Evolutionary conservation across 2,113 vertebrate species (phyloP), one percentile per base, ranked within the genome.

Genomic region (Sterrhoptilus dennistouni): DNA sequence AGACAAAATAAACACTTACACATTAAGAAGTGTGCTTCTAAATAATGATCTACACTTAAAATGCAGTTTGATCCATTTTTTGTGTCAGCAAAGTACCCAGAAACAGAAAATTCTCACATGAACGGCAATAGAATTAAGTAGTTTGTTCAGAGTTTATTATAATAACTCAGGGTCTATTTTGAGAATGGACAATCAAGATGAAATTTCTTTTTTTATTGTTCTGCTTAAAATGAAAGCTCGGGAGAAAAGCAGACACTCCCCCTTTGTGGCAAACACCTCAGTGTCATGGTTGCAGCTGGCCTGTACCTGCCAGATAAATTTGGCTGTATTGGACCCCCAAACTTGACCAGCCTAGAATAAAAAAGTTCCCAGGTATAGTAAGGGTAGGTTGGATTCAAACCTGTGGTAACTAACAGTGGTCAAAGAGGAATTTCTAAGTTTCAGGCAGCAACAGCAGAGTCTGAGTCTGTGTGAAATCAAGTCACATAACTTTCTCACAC

Each of bases 101-200:
- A 64, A 93, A 33, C 5, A 63, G 20, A 81, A 93, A 84, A 36
- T 63, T n/a, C 22, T 69, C 25, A 47, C 6, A 12, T 45, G n/a
- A 90, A 53, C 0, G 0, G 35, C 5, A 1, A 14, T 0, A 79
- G 49, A 87, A 84, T 35, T 44, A 9, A 68, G 42, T 15, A 19
- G 2, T 20, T 87, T 64, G 11, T 61, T 65, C 45, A 14, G 16
- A 38, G 22, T 61, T 68, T 72, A 80, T 7, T 61, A 40, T 68
- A 82, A 38, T 24, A 65, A 54, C 11, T 44, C 33, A 7, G 5
- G 14, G 5, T 47, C 31, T 77, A 4, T 60, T 96, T 74, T 53
- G 28, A 83, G 18, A n/a, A 47, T 6, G 19, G 24, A 33, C 9
- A 36, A 49, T 3, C 11, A 85, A 85, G 49, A 90, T 29, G 8